Conservation (phyloP, 1,140 invertebrate species). For the Glossosoma conforme region DNA sequence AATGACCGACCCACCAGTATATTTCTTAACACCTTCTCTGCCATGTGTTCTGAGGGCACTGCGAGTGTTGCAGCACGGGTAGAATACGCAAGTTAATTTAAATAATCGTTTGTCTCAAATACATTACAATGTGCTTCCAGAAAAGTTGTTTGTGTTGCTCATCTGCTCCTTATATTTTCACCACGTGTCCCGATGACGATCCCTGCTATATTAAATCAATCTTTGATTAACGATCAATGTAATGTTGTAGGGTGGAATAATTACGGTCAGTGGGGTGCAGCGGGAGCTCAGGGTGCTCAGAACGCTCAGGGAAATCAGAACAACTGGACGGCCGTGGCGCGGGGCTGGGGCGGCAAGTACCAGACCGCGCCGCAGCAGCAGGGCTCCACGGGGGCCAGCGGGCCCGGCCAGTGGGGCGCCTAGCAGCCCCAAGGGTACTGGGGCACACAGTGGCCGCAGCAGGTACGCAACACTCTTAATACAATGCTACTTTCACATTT, state of each 20-base stretch:
- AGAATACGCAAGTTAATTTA: too few relatives aligned
- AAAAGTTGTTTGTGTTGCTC: too few relatives aligned
- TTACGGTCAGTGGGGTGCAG: neutral
- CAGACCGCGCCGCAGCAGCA: neutral
- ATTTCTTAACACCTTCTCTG: too few relatives aligned
- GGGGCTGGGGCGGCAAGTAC: neutral
- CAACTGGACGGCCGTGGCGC: too few relatives aligned
- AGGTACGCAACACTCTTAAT: neutral
- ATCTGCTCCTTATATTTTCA: too few relatives aligned
- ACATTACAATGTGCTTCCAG: neutral
- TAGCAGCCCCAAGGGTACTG: conserved; percentile 13
- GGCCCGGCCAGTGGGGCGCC: conserved; percentile 5
- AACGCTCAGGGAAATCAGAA: too few relatives aligned
- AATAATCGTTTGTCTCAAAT: too few relatives aligned
- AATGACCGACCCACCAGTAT: too few relatives aligned
- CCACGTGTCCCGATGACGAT: too few relatives aligned
- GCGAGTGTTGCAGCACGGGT: too few relatives aligned
- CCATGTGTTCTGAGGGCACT: too few relatives aligned
- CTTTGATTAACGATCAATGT: neutral
- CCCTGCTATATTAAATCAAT: neutral
- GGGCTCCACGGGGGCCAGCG: neutral
- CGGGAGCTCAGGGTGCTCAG: neutral
- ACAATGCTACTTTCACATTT: neutral
- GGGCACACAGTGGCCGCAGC: conserved; percentile 15
- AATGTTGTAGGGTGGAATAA: neutral